phyloP scores from a whole-genome alignment of 2,888 invertebrate genomes.

The Cerastis leucographa region DNA sequence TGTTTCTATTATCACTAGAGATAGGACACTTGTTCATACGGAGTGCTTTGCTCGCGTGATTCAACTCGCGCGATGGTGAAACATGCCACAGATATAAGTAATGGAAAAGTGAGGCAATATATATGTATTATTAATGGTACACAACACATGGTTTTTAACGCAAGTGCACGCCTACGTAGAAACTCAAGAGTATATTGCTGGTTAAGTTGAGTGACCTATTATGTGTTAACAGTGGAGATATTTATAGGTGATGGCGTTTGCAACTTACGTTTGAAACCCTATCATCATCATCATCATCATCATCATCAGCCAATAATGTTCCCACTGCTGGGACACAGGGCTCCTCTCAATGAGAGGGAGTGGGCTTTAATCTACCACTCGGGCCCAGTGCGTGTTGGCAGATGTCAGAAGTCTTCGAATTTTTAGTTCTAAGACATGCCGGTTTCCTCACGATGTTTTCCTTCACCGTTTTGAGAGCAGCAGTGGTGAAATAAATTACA shows the following conservation, averaged over 20 bases:
- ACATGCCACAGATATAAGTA: slow-evolving; percentile 10
- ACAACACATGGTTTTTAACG: background rate
- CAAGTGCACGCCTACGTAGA: slow-evolving; percentile 12
- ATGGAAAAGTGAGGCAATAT: slow-evolving; percentile 20
- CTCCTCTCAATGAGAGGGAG: too few species aligned
- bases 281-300: too few species aligned
- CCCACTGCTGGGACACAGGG: too few species aligned
- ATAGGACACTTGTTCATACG: slow-evolving; percentile 44
- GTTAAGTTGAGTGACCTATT: slow-evolving; percentile 24
- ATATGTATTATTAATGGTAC: background rate
- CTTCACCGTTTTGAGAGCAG: too few species aligned
- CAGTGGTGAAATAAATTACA: too few species aligned
- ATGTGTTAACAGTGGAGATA: background rate
- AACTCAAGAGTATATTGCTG: background rate
- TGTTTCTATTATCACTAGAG: slow-evolving; percentile 19
- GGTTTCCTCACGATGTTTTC: too few species aligned
- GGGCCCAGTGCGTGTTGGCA: too few species aligned
- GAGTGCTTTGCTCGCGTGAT: slow-evolving; percentile 31
- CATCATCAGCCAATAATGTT: too few species aligned
- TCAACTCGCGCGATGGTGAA: slow-evolving; percentile 32
- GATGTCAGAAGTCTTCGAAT: too few species aligned
- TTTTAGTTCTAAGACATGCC: too few species aligned
- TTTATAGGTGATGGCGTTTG: too few species aligned
- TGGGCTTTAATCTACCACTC: too few species aligned
- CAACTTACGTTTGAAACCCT: slow-evolving; percentile 3